These are phyloP conservation scores for Oxystoma pomonae DNA, from an alignment of 2,888 invertebrate species.

Conservation along the genomic window DNA sequence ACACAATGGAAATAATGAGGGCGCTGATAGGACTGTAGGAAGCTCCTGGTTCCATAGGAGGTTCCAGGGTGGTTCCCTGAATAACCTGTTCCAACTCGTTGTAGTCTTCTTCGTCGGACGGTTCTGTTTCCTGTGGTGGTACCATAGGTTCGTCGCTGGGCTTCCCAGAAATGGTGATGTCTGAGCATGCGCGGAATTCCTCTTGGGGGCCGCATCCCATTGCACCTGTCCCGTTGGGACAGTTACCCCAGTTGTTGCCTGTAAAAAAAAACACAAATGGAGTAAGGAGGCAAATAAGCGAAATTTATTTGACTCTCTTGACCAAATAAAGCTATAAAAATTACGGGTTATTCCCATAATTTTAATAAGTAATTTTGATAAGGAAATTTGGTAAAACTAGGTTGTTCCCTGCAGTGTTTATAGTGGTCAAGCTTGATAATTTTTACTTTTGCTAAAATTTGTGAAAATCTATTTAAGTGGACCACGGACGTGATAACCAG, in stretches of 20 bases:
- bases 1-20: constrained; percentile 59
- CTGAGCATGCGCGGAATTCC: constrained; percentile 82
- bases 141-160: constrained; percentile 49
- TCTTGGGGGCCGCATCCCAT: constrained; percentile 88
- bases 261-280: constrained; percentile 30
- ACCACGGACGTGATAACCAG: too few species aligned
- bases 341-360: too few species aligned
- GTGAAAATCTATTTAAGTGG: too few species aligned
- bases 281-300: too few species aligned
- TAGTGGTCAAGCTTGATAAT: too few species aligned
- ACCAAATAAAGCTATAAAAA: too few species aligned
- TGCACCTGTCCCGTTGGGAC: constrained; percentile 67
- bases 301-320: too few species aligned
- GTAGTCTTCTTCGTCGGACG: constrained; percentile 42
- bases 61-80: constrained; percentile 43
- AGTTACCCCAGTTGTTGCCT: constrained; percentile 75
- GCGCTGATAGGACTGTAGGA: constrained; percentile 52
- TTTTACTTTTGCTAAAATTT: too few species aligned
- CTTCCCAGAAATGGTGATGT: constrained; percentile 65
- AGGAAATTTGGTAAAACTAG: too few species aligned
- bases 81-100: constrained; percentile 24
- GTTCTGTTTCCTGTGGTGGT: constrained; percentile 27
- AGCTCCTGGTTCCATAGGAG: constrained; percentile 32
- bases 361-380: too few species aligned
- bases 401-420: too few species aligned